phyloP scores from a whole-genome alignment of 2,797 vertebrate genomes.

The Malacoraja senta region DNA sequence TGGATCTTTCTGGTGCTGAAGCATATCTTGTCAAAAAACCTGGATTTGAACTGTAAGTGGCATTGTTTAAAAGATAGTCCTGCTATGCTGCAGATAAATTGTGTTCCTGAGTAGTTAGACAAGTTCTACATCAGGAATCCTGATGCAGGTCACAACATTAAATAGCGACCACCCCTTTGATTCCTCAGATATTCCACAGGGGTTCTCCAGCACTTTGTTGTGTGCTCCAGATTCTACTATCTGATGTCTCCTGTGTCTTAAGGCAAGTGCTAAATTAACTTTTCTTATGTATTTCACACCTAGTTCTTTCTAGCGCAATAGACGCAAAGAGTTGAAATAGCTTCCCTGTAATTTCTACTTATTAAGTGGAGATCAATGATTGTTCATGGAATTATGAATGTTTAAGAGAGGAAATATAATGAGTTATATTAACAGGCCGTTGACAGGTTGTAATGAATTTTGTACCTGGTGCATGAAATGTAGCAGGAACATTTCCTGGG shows the following conservation, averaged over 20 bases:
- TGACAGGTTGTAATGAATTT: slow-evolving; percentile 12
- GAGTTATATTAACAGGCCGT: neutral
- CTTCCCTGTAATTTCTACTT: neutral
- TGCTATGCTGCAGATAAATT: neutral
- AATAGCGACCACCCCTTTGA: too few species aligned
- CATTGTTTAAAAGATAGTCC: neutral
- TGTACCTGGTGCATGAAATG: neutral
- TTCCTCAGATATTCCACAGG: too few species aligned
- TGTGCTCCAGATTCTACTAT: too few species aligned
- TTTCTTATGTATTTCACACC: too few species aligned
- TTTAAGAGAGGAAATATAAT: neutral
- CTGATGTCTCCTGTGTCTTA: too few species aligned
- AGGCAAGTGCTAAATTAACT: too few species aligned
- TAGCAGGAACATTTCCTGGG: neutral
- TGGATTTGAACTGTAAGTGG: too few species aligned
- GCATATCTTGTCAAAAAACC: too few species aligned
- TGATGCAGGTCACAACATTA: too few species aligned
- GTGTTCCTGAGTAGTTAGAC: neutral
- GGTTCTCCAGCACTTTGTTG: too few species aligned
- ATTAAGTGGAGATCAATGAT: neutral
- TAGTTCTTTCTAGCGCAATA: neutral
- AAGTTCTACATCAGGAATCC: too few species aligned
- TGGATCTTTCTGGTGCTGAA: too few species aligned
- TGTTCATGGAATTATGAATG: neutral
- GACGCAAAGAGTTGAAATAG: neutral